Percentiles rank a stretch among this genome's conserved stretches.
phyloP scores from a whole-genome alignment of 2,888 invertebrate species.

The Yponomeuta cagnagella region DNA sequence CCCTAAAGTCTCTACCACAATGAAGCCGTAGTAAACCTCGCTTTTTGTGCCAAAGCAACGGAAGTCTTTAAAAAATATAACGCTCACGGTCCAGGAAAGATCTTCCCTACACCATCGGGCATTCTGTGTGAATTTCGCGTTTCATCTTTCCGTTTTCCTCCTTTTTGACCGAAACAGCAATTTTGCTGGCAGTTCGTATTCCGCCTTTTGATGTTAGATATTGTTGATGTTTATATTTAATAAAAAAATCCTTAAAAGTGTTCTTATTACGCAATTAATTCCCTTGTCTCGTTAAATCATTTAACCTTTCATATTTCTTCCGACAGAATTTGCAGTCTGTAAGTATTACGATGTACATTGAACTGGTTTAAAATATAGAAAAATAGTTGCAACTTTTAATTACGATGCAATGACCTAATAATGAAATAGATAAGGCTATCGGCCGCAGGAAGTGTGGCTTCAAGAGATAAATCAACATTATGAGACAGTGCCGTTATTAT shows the following conservation, averaged over 20 bases:
- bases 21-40: slow-evolving; percentile 44
- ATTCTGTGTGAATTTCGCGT: background rate
- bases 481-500: background rate
- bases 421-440: background rate
- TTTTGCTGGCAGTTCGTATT: background rate
- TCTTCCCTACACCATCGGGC: background rate
- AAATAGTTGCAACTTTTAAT: too few species aligned
- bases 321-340: too few species aligned
- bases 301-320: too few species aligned
- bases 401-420: background rate
- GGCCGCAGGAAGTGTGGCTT: background rate
- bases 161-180: background rate
- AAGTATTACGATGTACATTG: too few species aligned
- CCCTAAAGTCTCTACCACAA: slow-evolving; percentile 43
- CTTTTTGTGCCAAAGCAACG: slow-evolving; percentile 35
- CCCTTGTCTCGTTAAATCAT: too few species aligned
- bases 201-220: background rate
- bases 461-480: background rate
- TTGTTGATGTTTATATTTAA: too few species aligned
- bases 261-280: too few species aligned
- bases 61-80: slow-evolving; percentile 7
- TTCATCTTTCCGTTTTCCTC: background rate
- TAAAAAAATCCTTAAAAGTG: too few species aligned
- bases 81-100: background rate
- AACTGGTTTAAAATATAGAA: too few species aligned